Conservation (phyloP, 2,797 vertebrate genomes). For the Dendrocincla fuliginosa region DNA sequence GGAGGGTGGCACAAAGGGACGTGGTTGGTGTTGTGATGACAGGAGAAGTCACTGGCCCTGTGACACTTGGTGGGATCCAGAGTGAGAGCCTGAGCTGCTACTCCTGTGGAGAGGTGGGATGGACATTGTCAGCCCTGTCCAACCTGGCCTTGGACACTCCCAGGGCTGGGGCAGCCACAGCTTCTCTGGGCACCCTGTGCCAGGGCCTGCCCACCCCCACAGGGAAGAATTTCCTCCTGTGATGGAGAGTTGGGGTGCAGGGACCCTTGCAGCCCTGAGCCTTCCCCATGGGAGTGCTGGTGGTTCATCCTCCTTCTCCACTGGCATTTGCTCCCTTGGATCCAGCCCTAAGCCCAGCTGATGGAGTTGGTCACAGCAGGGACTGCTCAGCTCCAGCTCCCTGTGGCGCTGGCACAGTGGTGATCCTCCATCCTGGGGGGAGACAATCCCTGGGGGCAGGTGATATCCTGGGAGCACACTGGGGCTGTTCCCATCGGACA, state of each 20-base stretch:
- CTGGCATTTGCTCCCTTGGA: neutral
- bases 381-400: neutral
- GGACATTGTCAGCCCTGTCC: neutral
- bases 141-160: neutral
- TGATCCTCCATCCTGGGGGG: rapidly evolving
- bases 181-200: neutral
- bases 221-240: neutral
- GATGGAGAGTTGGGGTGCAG: neutral
- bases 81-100: neutral
- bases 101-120: neutral
- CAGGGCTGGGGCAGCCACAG: neutral
- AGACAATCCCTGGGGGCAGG: rapidly evolving
- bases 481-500: rapidly evolving
- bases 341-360: neutral
- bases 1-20: neutral
- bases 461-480: rapidly evolving
- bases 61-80: too few species aligned
- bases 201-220: neutral
- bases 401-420: rapidly evolving
- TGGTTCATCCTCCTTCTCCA: rapidly evolving
- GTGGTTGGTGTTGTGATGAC: rapidly evolving
- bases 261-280: neutral
- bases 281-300: rapidly evolving
- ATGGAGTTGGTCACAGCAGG: rapidly evolving
- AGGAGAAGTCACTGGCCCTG: neutral